These are phyloP conservation scores for Oxyteleia sp. DNA, from an alignment of 2,888 invertebrate species.

Conservation along the genomic window DNA sequence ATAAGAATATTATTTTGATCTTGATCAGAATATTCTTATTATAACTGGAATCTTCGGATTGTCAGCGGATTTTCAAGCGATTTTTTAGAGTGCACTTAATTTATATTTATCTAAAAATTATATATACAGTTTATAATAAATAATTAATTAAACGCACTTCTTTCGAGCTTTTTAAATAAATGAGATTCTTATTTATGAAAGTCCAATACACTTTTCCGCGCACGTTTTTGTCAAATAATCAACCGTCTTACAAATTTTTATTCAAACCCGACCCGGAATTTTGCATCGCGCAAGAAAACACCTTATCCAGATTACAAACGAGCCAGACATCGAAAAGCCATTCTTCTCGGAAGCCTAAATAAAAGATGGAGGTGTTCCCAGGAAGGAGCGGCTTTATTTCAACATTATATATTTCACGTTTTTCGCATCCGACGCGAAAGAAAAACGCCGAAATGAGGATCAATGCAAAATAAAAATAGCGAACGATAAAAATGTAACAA, in stretches of 20 bases:
- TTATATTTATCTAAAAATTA: too few species aligned
- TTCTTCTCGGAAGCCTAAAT: constrained; percentile 66
- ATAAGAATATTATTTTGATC: too few species aligned
- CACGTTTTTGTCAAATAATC: constrained; percentile 29
- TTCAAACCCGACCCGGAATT: constrained; percentile 46
- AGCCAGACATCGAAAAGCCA: constrained; percentile 66
- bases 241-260: constrained; percentile 45
- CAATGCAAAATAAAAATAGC: constrained; percentile 57
- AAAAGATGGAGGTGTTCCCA: constrained; percentile 64
- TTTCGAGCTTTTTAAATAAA: not conserved
- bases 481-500: constrained; percentile 6
- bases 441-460: constrained; percentile 42
- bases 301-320: constrained; percentile 50
- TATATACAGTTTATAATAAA: too few species aligned
- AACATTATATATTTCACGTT: constrained; percentile 64
- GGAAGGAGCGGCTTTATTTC: constrained; percentile 66
- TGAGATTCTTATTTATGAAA: not conserved
- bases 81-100: too few species aligned
- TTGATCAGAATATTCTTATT: too few species aligned
- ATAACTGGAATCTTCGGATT: too few species aligned
- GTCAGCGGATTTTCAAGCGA: too few species aligned
- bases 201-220: not conserved
- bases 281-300: constrained; percentile 51
- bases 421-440: constrained; percentile 48
- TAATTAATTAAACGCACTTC: too few species aligned